phyloP scores from a whole-genome alignment of 2,113 vertebrate genomes.

The Sturnira hondurensis region DNA sequence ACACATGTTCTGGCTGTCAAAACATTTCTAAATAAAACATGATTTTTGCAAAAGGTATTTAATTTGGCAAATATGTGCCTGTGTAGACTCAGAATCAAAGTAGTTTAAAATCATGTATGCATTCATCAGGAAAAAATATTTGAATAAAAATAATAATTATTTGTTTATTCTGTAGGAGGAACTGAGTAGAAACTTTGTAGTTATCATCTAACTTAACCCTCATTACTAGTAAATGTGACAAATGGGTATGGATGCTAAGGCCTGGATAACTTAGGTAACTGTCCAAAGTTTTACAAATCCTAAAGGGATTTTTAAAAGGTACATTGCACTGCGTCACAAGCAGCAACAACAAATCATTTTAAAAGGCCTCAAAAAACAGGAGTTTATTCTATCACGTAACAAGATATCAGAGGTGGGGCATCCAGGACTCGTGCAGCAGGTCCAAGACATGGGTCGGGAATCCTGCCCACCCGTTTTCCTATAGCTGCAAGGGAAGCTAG shows the following conservation, averaged over 20 bases:
- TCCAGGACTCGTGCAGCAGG: no score
- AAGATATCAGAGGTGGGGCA: background rate
- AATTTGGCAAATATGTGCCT: slow-evolving; percentile 48
- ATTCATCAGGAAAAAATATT: background rate
- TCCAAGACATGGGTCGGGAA: background rate
- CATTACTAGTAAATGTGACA: background rate
- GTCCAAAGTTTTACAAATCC: background rate
- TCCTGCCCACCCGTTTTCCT: background rate
- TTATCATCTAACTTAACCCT: background rate
- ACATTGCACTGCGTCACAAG: background rate
- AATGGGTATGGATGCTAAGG: background rate
- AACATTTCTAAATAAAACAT: slow-evolving; percentile 57
- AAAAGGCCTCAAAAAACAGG: background rate
- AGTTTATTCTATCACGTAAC: background rate
- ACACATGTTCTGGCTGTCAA: slow-evolving; percentile 60
- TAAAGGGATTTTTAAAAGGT: background rate
- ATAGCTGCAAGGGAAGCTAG: background rate
- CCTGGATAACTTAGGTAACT: background rate
- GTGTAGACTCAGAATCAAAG: background rate
- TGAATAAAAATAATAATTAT: slow-evolving; percentile 21
- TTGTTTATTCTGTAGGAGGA: background rate
- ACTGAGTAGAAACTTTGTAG: background rate
- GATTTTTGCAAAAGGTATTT: slow-evolving; percentile 55
- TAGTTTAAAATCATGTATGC: slow-evolving; percentile 37
- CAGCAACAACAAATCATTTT: background rate